Conservation (phyloP, 2,113 vertebrate genomes). For the Syngnathus typhle region DNA sequence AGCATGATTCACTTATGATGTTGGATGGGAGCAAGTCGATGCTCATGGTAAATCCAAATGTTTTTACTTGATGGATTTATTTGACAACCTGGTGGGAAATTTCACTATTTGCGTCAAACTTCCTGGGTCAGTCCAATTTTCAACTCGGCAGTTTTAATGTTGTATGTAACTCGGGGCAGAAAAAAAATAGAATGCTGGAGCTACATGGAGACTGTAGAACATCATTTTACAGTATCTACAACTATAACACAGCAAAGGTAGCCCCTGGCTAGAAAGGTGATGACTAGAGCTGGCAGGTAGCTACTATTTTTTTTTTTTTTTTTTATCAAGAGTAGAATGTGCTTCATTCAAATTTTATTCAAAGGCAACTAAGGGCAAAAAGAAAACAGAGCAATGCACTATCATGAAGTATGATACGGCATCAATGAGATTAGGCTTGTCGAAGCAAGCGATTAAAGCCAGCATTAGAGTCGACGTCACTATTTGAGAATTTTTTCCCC, state of each 20-base stretch:
- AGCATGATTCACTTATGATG: neutral
- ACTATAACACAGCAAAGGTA: neutral
- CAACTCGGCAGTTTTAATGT: too few species aligned
- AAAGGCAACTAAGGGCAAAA: too few species aligned
- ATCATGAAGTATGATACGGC: too few species aligned
- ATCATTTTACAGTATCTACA: too few species aligned
- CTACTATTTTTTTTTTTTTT: neutral
- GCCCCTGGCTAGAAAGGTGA: too few species aligned
- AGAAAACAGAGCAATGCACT: too few species aligned
- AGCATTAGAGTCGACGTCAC: neutral
- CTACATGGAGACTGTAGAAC: neutral
- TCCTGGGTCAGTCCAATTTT: too few species aligned
- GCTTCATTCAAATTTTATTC: too few species aligned
- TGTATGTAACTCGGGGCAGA: too few species aligned
- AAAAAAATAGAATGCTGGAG: too few species aligned
- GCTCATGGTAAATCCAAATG: neutral
- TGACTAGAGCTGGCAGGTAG: neutral
- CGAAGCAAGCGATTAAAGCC: neutral
- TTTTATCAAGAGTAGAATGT: neutral
- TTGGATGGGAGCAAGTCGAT: neutral
- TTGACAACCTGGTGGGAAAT: neutral
- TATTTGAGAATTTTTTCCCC: neutral
- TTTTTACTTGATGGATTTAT: neutral
- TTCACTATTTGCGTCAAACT: neutral
- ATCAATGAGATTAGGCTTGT: too few species aligned